Evolutionary conservation across 53 echinoderm and acorn worm species (phyloP), one percentile per base, ranked within the genome.

Genomic region (Pentamera pediparva): DNA sequence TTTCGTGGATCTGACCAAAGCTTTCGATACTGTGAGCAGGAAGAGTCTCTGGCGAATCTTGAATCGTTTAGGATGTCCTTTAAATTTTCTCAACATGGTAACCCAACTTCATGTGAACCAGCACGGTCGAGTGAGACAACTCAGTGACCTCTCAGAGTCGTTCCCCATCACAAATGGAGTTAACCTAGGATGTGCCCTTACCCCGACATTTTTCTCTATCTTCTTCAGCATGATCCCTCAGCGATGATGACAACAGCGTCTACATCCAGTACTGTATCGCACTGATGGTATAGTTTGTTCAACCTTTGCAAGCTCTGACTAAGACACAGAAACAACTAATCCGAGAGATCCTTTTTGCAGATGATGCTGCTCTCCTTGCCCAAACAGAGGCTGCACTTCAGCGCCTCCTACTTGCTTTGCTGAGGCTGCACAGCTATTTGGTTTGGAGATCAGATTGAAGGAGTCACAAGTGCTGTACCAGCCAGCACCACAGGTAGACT

Each of bases 171-270:
- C 20, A 27, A 77, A 71, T 57, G 82, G 82, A 5, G 78, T 78
- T 38, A 83, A 87, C 53, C 87, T 83, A 39, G 78, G 87, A 4
- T 86, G 81, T 69, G 79, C 78, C 26, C 87, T 82, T 19, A 74
- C 87, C 22, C 73, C 85, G 63, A 74, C 62, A 34, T 55, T 67
- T 22, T 77, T 77, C 35, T 20, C 26, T 32, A 45, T 62, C 13
- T 62, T 62, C 62, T 77, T 61, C 59, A 56, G 56, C 59, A 56
- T 80, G 80, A 34, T 80, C 31, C 71, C 65, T 27, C n/a, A n/a
- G n/a, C n/a, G n/a, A n/a, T n/a, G n/a, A n/a, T n/a, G n/a, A n/a
- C n/a, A n/a, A n/a, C n/a, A n/a, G n/a, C n/a, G n/a, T n/a, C n/a
- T n/a, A n/a, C n/a, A n/a, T n/a, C n/a, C n/a, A n/a, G n/a, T n/a